phyloP scores from a whole-genome alignment of 2,797 vertebrate genomes.

The Sebastes steindachneri region DNA sequence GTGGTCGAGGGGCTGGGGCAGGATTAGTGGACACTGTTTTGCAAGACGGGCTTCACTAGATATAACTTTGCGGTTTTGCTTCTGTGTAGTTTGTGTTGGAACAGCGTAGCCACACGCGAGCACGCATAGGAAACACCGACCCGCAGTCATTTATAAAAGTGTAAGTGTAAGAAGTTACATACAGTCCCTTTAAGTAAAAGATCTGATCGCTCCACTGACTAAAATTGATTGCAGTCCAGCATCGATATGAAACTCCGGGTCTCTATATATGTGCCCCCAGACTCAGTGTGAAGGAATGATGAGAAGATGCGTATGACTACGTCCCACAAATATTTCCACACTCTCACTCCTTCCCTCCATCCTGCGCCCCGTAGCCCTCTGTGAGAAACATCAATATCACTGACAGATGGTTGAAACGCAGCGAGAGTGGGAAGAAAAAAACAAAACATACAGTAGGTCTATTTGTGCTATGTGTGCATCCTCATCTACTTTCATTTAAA shows the following conservation, averaged over 20 bases:
- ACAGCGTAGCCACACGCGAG: no score
- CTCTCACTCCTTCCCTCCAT: constrained; percentile 50
- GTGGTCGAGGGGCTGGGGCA: no score
- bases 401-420: constrained; percentile 66
- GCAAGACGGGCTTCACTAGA: no score
- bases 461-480: constrained; percentile 30
- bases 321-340: constrained; percentile 60
- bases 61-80: no score
- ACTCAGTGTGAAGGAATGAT: constrained; percentile 39
- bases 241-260: constrained; percentile 14
- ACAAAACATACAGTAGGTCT: constrained; percentile 24
- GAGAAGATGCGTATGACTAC: constrained; percentile 56
- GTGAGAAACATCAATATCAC: constrained; percentile 77
- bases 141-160: no score
- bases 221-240: constrained; percentile 3
- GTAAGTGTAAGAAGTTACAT: no score
- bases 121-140: no score
- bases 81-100: no score
- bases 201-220: background rate
- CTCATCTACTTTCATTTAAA: constrained; percentile 46
- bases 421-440: constrained; percentile 16
- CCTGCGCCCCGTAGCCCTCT: constrained; percentile 56
- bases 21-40: no score
- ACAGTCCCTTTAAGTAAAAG: background rate
- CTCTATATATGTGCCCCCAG: constrained; percentile 18